Conservation (phyloP, 2,888 invertebrate genomes). For the Spodoptera picta region DNA sequence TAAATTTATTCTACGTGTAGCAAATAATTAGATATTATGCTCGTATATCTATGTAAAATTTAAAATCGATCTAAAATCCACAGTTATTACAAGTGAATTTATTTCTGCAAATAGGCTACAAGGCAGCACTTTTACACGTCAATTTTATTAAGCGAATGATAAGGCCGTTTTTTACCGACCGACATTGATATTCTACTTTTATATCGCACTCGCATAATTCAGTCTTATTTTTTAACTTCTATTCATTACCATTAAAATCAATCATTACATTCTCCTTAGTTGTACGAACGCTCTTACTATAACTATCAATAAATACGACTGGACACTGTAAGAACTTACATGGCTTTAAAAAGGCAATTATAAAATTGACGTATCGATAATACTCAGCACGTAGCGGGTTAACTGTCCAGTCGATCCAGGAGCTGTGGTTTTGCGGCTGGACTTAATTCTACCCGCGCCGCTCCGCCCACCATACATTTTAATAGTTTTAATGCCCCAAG, state of each 20-base stretch:
- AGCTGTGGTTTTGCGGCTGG: conserved; percentile 86
- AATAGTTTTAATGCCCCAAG: conserved; percentile 83
- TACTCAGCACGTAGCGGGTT: conserved; percentile 63
- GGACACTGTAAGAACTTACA: conserved; percentile 24
- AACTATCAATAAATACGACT: conserved; percentile 6
- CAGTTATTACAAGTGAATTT: too few relatives aligned
- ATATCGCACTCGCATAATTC: too few relatives aligned
- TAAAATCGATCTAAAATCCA: too few relatives aligned
- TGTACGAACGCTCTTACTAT: not conserved
- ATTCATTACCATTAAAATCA: too few relatives aligned
- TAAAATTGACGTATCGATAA: conserved; percentile 71
- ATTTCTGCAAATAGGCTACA: too few relatives aligned
- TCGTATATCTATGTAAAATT: too few relatives aligned
- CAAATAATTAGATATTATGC: not conserved
- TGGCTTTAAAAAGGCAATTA: conserved; percentile 63
- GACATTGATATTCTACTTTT: too few relatives aligned
- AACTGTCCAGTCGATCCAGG: conserved; percentile 78
- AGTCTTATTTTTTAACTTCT: too few relatives aligned
- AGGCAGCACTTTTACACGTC: too few relatives aligned
- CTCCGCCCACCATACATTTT: conserved; percentile 79
- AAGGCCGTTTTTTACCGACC: too few relatives aligned
- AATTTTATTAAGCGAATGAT: too few relatives aligned
- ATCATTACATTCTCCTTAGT: too few relatives aligned
- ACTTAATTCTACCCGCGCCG: conserved; percentile 77
- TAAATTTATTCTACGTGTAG: not conserved